These are phyloP conservation scores for Agrochola macilenta DNA, from an alignment of 2,888 invertebrate species.

Conservation along the genomic window DNA sequence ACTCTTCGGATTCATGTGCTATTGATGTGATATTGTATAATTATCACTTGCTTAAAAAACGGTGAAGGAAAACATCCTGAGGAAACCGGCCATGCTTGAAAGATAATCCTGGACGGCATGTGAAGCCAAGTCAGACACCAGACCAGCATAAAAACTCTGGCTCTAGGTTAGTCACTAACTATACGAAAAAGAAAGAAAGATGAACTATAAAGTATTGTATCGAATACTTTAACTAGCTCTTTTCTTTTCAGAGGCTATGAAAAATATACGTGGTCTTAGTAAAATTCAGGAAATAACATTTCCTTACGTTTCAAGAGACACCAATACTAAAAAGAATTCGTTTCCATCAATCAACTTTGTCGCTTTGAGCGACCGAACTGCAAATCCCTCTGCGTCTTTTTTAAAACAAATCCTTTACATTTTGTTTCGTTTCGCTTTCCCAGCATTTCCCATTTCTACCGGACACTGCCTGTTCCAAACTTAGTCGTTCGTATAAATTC, in stretches of 20 bases:
- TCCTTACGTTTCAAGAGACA: slow-evolving; percentile 2
- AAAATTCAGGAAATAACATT: not conserved
- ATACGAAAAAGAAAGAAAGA: no score
- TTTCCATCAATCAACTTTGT: slow-evolving; percentile 50
- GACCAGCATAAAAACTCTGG: no score
- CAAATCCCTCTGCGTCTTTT: slow-evolving; percentile 43
- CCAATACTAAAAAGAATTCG: slow-evolving; percentile 19
- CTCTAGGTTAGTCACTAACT: no score
- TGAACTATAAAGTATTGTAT: not conserved
- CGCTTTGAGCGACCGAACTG: slow-evolving; percentile 38
- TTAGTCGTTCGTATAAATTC: slow-evolving; percentile 49
- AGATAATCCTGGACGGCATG: no score
- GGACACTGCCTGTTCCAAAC: slow-evolving; percentile 47
- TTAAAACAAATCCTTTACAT: slow-evolving; percentile 50
- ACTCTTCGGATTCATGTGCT: no score
- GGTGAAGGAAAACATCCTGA: no score
- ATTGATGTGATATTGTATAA: no score
- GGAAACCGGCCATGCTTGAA: no score
- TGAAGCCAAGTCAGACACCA: no score
- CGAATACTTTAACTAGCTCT: not conserved
- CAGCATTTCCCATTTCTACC: slow-evolving; percentile 41
- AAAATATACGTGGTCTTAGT: not conserved
- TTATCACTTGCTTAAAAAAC: no score
- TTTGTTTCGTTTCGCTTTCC: slow-evolving; percentile 37
- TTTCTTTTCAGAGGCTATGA: not conserved